Evolutionary conservation across 2,888 invertebrate genomes (phyloP).

Genomic region (Geotrupes spiniger): DNA sequence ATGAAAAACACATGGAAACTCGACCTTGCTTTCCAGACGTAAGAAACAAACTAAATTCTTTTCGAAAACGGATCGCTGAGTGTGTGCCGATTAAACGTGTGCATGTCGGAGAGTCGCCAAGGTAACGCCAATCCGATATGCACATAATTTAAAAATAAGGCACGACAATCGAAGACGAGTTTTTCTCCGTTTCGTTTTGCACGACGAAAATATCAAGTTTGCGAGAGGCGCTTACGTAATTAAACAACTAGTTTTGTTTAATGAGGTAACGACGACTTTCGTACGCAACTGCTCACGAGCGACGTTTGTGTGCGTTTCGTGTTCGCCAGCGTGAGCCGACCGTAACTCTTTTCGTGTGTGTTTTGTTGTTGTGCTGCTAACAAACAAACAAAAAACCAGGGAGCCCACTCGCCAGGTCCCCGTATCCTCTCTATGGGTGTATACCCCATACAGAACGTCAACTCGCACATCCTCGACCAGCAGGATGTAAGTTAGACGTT

Average conservation of each 20-base stretch:
- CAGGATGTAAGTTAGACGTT: slow-evolving; percentile 78
- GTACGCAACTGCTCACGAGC: too few relatives aligned
- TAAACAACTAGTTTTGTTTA: too few relatives aligned
- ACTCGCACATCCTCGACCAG: slow-evolving; percentile 82
- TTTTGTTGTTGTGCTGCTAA: slow-evolving; percentile 59
- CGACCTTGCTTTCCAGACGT: too few relatives aligned
- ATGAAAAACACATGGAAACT: too few relatives aligned
- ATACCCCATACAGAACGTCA: slow-evolving; percentile 85
- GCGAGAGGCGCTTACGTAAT: not conserved
- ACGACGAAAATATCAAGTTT: too few relatives aligned
- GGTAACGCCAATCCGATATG: not conserved
- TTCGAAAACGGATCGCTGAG: too few relatives aligned
- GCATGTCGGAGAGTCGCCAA: not conserved
- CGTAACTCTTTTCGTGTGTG: slow-evolving; percentile 32
- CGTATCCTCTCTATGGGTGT: slow-evolving; percentile 87
- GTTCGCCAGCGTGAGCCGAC: too few relatives aligned
- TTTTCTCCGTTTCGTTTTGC: not conserved
- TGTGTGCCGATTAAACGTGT: too few relatives aligned
- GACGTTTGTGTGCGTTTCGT: too few relatives aligned
- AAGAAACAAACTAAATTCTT: too few relatives aligned
- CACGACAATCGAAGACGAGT: not conserved
- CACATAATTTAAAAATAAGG: not conserved
- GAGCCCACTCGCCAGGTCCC: slow-evolving; percentile 89
- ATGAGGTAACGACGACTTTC: too few relatives aligned
- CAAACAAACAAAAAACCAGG: slow-evolving; percentile 54